Evolutionary conservation across 1,140 invertebrate species (phyloP).

Genomic region (Hyles euphorbiae): DNA sequence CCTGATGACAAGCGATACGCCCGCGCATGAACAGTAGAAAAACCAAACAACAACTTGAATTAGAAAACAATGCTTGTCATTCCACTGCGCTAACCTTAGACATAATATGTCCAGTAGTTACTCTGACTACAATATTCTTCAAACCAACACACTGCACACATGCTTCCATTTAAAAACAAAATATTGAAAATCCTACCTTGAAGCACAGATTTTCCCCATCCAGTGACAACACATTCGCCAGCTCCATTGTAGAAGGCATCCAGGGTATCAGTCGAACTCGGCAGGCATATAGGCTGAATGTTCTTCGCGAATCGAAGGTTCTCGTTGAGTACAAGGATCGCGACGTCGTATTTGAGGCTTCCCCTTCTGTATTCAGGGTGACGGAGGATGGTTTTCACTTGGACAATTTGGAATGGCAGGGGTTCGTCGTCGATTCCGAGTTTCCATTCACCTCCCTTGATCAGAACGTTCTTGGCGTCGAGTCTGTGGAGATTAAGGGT

Average conservation of each 20-base stretch:
- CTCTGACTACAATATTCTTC: too few species aligned
- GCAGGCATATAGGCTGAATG: slow-evolving; percentile 85
- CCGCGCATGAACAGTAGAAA: too few species aligned
- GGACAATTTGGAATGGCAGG: slow-evolving; percentile 84
- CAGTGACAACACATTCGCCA: slow-evolving; percentile 84
- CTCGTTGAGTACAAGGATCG: slow-evolving; percentile 81
- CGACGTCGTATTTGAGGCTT: slow-evolving; percentile 81
- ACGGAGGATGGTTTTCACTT: slow-evolving; percentile 80
- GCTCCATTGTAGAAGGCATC: slow-evolving; percentile 64
- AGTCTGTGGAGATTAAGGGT: slow-evolving; percentile 40
- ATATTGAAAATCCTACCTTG: slow-evolving; percentile 77
- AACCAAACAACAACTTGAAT: too few species aligned
- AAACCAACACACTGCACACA: too few species aligned
- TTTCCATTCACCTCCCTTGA: slow-evolving; percentile 91
- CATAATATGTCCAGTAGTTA: too few species aligned
- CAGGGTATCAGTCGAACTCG: slow-evolving; percentile 58
- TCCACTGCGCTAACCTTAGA: too few species aligned
- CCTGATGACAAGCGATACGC: too few species aligned
- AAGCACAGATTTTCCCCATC: slow-evolving; percentile 87
- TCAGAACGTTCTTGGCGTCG: slow-evolving; percentile 79
- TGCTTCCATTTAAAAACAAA: too few species aligned
- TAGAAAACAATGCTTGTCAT: too few species aligned
- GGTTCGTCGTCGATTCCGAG: slow-evolving; percentile 88
- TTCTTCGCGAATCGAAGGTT: slow-evolving; percentile 80
- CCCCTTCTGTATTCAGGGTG: slow-evolving; percentile 83